Percentiles rank a stretch among this genome's conserved stretches.
Conservation (phyloP, 2,113 vertebrate genomes). For the Phaethon lepturus region DNA sequence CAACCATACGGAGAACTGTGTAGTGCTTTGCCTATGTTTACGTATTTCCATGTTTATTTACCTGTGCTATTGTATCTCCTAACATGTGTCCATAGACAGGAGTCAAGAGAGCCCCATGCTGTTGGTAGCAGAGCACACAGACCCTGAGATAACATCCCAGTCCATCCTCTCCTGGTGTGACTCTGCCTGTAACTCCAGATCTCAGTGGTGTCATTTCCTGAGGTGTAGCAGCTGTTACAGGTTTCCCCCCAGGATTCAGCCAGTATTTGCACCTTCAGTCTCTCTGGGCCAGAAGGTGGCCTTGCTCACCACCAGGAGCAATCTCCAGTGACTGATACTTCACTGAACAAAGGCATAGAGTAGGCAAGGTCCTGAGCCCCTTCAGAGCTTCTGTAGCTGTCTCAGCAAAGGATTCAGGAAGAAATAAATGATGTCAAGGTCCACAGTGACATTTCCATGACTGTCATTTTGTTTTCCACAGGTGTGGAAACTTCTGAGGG, state of each 20-base stretch:
- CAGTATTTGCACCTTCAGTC: neutral
- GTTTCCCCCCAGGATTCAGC: neutral
- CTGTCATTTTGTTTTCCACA: neutral
- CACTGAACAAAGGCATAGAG: neutral
- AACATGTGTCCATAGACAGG: neutral
- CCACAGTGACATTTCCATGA: neutral
- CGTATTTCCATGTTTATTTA: neutral
- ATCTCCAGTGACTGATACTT: neutral
- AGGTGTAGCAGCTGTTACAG: neutral
- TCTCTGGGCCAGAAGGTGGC: neutral
- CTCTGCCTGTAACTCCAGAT: neutral
- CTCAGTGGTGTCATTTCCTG: neutral
- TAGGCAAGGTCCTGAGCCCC: rapidly evolving
- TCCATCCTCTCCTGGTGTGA: neutral
- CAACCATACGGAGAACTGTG: neutral
- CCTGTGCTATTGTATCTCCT: neutral
- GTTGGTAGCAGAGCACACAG: neutral
- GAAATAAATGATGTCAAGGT: neutral
- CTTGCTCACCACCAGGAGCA: neutral
- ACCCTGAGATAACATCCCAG: neutral
- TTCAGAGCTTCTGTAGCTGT: neutral
- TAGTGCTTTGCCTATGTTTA: neutral
- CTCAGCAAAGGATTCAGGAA: neutral
- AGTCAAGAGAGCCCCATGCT: neutral
- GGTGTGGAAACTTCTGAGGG: neutral